Percentiles rank a stretch among this genome's conserved stretches.
Evolutionary conservation across 2,113 vertebrate species (phyloP).

Genomic region (Aspiorhynchus laticeps): DNA sequence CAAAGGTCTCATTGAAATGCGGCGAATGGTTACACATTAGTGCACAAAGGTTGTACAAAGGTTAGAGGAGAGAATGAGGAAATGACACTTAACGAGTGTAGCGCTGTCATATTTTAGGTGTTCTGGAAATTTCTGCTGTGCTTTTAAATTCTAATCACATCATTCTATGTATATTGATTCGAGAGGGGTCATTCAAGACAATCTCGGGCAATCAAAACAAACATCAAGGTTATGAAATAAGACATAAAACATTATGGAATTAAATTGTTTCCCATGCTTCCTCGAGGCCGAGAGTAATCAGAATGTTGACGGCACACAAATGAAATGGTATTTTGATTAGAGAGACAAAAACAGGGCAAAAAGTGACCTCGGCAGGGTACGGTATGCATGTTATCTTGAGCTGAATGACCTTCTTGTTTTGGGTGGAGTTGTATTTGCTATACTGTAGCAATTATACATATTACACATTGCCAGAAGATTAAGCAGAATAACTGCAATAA

Average conservation of each 20-base stretch:
- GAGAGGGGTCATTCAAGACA: slow-evolving; percentile 28
- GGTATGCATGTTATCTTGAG: neutral
- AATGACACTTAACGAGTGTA: neutral
- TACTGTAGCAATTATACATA: neutral
- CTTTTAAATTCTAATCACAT: slow-evolving; percentile 43
- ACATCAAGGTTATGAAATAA: slow-evolving; percentile 41
- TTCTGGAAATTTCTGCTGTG: slow-evolving; percentile 4
- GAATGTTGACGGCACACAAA: slow-evolving; percentile 47
- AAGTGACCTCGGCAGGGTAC: slow-evolving; percentile 33
- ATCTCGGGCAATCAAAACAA: slow-evolving; percentile 50
- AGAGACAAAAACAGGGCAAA: slow-evolving; percentile 10
- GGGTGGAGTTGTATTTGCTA: neutral
- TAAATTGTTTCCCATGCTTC: slow-evolving; percentile 44
- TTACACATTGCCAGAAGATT: too few relatives aligned
- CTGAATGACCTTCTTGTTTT: neutral
- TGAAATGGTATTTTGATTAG: slow-evolving; percentile 52
- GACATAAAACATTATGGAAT: slow-evolving; percentile 43
- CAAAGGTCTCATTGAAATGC: slow-evolving; percentile 45
- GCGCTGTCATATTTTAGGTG: neutral
- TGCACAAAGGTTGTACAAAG: slow-evolving; percentile 51
- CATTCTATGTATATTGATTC: neutral
- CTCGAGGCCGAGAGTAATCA: slow-evolving; percentile 33
- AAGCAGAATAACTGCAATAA: too few relatives aligned
- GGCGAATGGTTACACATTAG: slow-evolving; percentile 29
- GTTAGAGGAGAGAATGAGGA: slow-evolving; percentile 24